Conservation (phyloP, 2,888 invertebrate genomes). For the Sericinus montela region DNA sequence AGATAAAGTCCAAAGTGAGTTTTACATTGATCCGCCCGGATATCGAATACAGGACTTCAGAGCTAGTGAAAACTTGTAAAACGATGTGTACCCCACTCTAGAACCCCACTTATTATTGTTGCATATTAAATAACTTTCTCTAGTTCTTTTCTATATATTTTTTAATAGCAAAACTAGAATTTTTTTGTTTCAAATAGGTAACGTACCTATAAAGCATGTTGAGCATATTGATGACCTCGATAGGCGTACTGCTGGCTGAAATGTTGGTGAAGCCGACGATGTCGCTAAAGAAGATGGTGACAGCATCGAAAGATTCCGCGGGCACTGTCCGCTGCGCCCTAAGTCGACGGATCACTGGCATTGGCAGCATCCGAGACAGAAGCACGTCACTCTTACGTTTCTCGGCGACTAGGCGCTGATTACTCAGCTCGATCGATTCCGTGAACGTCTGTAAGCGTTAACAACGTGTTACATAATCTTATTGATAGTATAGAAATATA, state of each 20-base stretch:
- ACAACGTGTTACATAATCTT: too few relatives aligned
- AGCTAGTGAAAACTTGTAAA: too few relatives aligned
- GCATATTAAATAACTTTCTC: too few relatives aligned
- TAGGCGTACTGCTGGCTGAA: constrained; percentile 81
- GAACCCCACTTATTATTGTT: too few relatives aligned
- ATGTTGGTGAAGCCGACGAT: constrained; percentile 84
- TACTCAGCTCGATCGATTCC: constrained; percentile 67
- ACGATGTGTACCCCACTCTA: too few relatives aligned
- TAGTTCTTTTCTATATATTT: too few relatives aligned
- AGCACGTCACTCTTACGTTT: constrained; percentile 80
- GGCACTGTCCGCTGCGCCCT: constrained; percentile 77
- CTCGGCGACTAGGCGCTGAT: constrained; percentile 70
- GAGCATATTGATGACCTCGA: constrained; percentile 83
- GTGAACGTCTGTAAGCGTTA: constrained; percentile 57
- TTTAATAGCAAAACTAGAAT: too few relatives aligned
- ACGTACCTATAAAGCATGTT: constrained; percentile 83
- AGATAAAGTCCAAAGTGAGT: too few relatives aligned
- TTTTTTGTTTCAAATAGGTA: too few relatives aligned
- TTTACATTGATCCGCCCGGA: too few relatives aligned
- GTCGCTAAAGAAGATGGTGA: constrained; percentile 85
- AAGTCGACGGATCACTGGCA: constrained; percentile 74
- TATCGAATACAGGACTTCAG: too few relatives aligned
- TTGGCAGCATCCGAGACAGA: constrained; percentile 78
- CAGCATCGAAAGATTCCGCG: constrained; percentile 83
- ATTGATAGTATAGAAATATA: too few relatives aligned